Percentiles rank a stretch among this genome's conserved stretches.
These are phyloP conservation scores for Arctocebus calabarensis DNA, from an alignment of 2,797 vertebrate species.

Conservation along the genomic window DNA sequence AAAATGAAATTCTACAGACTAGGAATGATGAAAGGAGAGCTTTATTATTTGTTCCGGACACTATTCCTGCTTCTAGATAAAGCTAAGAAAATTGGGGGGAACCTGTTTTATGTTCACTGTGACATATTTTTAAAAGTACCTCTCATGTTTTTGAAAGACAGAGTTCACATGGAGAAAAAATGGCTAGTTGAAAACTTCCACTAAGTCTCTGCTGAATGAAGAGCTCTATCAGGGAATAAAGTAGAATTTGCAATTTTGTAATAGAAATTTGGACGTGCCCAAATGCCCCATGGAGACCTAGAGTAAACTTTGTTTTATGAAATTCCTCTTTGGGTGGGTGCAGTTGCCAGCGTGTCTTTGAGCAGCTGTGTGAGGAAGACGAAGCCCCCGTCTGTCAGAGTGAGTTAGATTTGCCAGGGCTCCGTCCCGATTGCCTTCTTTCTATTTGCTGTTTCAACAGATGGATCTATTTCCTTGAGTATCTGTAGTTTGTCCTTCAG, in stretches of 20 bases:
- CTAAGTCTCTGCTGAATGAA: not conserved
- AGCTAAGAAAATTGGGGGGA: conserved; percentile 5
- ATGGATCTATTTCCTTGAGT: conserved; percentile 84
- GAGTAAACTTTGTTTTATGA: conserved; percentile 62
- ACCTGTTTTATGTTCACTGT: not conserved
- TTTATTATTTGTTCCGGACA: not conserved
- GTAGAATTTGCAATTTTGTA: not conserved
- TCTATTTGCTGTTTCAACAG: conserved; percentile 87
- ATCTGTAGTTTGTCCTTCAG: conserved; percentile 74
- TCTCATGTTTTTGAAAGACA: not conserved
- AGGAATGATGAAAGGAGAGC: not conserved
- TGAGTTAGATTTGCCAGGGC: conserved; percentile 86
- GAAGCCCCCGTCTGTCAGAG: conserved; percentile 83
- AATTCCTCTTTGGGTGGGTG: conserved; percentile 60
- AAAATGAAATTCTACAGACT: conserved; percentile 31
- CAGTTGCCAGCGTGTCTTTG: conserved; percentile 60
- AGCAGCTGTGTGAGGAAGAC: conserved; percentile 79
- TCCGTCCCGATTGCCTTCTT: conserved; percentile 84
- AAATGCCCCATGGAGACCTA: conserved; percentile 29
- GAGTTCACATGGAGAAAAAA: not conserved
- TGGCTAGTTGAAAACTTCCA: conserved; percentile 40
- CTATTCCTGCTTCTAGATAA: conserved; percentile 18
- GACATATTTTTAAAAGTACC: not conserved
- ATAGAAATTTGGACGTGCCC: not conserved
- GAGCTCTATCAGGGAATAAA: not conserved